Base-by-base conservation (phyloP, 2,888 invertebrate species). In the Eugnorisma glareosa region DNA sequence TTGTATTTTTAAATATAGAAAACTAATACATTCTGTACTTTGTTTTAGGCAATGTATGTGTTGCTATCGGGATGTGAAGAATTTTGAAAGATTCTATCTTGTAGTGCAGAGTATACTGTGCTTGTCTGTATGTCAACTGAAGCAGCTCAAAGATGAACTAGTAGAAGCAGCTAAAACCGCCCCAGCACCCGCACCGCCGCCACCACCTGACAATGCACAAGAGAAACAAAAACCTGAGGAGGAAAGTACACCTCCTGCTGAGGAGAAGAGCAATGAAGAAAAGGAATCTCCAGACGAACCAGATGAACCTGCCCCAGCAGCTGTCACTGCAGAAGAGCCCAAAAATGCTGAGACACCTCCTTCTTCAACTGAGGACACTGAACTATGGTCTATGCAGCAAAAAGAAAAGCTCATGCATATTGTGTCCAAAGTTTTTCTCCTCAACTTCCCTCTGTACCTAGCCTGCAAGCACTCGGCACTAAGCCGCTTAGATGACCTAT, bases 31-130 rank as follows among this genome's bases (percentile, higher is more conserved):
- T 82, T 78, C 68, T 86, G 77, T 87, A 86, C 82, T 92, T 83
- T 84, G 67, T 97, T 97, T 80, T 94, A 99, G 99, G 93, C 99
- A 99, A 97, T 99, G 99, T 93, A 99, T 99, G 98, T 99, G 99
- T 95, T 98, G 99, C 95, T 99, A 98, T 95, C 97, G 99, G 89
- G 99, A 99, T 96, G 97, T 98, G 77, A 99, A 99, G 95, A 99
- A 99, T 95, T 98, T 99, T 95, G 99, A 99, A 93, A 97, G 99
- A 88, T 98, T 99, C 94, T 99, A 99, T 94, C 97, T 98, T 91
- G 97, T 99, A 89, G 98, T 99, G 59, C 99, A 99, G 94, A 98
- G 99, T 85, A 97, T 99, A 89, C 97, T 99, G 81, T 98, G 98
- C 90, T 97, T 98, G 88, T 98, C 98, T 69, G 98, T 99, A 79